These are phyloP conservation scores for Orchesella cincta DNA, from an alignment of 1,140 invertebrate genomes.

Conservation along the genomic window DNA sequence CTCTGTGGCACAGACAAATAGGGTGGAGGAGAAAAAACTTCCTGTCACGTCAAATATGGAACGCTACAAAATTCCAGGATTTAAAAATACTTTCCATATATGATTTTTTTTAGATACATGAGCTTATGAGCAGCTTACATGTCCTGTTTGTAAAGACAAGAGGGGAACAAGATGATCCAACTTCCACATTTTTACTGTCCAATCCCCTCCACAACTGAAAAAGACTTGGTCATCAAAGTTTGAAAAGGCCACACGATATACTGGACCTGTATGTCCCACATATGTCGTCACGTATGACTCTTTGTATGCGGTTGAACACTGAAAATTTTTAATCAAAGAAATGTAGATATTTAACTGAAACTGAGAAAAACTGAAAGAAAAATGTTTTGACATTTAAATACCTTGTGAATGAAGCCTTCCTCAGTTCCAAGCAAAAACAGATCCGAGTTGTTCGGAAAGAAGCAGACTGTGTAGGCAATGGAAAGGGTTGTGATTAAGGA, in stretches of 20 bases:
- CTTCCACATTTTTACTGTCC: slow-evolving; percentile 64
- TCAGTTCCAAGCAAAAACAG: slow-evolving; percentile 47
- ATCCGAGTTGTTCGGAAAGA: slow-evolving; percentile 40
- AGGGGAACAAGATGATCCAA: slow-evolving; percentile 46
- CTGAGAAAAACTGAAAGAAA: neutral
- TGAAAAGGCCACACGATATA: slow-evolving; percentile 62
- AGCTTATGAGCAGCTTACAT: too few relatives aligned
- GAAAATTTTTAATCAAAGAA: slow-evolving; percentile 30
- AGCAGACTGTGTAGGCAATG: slow-evolving; percentile 40
- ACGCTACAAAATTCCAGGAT: slow-evolving; percentile 60
- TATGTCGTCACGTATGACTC: slow-evolving; percentile 45
- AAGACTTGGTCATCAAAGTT: slow-evolving; percentile 60
- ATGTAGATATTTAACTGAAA: neutral
- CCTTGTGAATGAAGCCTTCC: slow-evolving; percentile 50
- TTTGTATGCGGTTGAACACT: slow-evolving; percentile 44
- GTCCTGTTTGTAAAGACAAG: slow-evolving; percentile 42
- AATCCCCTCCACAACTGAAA: slow-evolving; percentile 63
- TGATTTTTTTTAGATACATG: too few relatives aligned
- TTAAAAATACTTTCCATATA: slow-evolving; percentile 58
- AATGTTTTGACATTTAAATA: too few relatives aligned
- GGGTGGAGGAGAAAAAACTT: slow-evolving; percentile 62
- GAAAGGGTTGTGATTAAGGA: slow-evolving; percentile 41
- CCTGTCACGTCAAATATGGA: slow-evolving; percentile 62
- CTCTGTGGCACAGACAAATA: slow-evolving; percentile 61
- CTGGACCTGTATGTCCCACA: slow-evolving; percentile 58